Evolutionary conservation across 2,888 invertebrate genomes (phyloP).

Genomic region (Agonopterix heracliana): DNA sequence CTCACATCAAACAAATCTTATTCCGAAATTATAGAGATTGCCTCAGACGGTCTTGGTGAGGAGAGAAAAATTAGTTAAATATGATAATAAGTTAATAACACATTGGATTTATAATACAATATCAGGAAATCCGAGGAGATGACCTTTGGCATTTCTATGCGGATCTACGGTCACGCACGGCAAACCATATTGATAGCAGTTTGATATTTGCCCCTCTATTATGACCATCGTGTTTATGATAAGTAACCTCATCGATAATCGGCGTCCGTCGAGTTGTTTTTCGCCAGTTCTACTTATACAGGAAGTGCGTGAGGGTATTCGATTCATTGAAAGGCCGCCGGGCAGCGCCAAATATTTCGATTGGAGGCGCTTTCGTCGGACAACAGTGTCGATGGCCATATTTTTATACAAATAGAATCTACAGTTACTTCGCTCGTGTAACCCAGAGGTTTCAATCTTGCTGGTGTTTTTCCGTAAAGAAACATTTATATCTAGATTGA

Average conservation of each 20-base stretch:
- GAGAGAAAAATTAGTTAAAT: slow-evolving; percentile 18
- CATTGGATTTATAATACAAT: slow-evolving; percentile 18
- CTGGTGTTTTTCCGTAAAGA: too few species aligned
- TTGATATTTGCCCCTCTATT: slow-evolving; percentile 5
- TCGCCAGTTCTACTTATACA: slow-evolving; percentile 47
- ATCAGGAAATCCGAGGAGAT: slow-evolving; percentile 38
- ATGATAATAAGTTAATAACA: slow-evolving; percentile 24
- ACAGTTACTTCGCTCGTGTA: not conserved
- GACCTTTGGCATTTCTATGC: slow-evolving; percentile 52
- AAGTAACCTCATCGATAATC: slow-evolving; percentile 13
- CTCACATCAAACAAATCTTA: slow-evolving; percentile 27
- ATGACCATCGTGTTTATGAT: slow-evolving; percentile 4
- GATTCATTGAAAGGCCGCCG: slow-evolving; percentile 42
- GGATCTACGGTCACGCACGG: slow-evolving; percentile 40
- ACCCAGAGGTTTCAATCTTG: not conserved
- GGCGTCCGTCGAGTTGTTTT: slow-evolving; percentile 25
- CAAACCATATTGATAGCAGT: slow-evolving; percentile 18
- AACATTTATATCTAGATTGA: too few species aligned
- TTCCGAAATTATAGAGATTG: slow-evolving; percentile 28
- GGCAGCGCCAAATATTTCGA: slow-evolving; percentile 29
- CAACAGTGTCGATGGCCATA: not conserved
- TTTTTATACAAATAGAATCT: not conserved
- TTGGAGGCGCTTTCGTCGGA: slow-evolving; percentile 30
- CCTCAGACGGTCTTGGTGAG: slow-evolving; percentile 13
- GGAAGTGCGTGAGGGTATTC: slow-evolving; percentile 69